phyloP scores from a whole-genome alignment of 2,113 vertebrate genomes.

The Crotalus viridis region DNA sequence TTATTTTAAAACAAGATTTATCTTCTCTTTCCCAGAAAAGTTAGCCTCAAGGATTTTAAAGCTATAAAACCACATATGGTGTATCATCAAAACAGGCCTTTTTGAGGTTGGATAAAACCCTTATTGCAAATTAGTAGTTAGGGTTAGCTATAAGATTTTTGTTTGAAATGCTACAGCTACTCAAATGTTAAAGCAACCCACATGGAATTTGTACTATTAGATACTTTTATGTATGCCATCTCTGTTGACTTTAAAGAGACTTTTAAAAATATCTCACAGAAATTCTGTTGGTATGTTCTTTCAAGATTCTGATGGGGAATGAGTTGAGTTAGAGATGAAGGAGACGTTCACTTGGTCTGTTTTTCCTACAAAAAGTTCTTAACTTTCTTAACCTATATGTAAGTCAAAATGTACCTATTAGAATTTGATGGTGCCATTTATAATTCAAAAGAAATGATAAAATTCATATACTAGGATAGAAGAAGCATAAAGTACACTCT shows the following conservation, averaged over 20 bases:
- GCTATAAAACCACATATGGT: constrained; percentile 64
- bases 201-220: constrained; percentile 20
- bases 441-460: neutral
- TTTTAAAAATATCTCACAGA: constrained; percentile 1
- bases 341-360: neutral
- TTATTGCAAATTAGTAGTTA: constrained; percentile 68
- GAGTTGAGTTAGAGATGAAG: neutral
- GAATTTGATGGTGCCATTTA: neutral
- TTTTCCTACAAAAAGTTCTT: neutral
- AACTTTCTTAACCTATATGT: neutral
- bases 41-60: constrained; percentile 58
- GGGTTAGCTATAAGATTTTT: constrained; percentile 57
- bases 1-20: constrained; percentile 48
- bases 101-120: constrained; percentile 57
- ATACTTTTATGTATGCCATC: constrained; percentile 22
- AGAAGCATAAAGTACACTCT: neutral
- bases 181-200: constrained; percentile 70
- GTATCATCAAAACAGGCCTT: constrained; percentile 66
- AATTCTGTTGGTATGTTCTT: neutral
- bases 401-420: neutral
- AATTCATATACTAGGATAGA: neutral
- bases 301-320: neutral
- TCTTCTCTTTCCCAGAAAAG: constrained; percentile 59
- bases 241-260: constrained; percentile 38
- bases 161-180: constrained; percentile 65